Evolutionary conservation across 2,888 invertebrate species (phyloP), one percentile per base, ranked within the genome.

Genomic region (Acronicta leporina): DNA sequence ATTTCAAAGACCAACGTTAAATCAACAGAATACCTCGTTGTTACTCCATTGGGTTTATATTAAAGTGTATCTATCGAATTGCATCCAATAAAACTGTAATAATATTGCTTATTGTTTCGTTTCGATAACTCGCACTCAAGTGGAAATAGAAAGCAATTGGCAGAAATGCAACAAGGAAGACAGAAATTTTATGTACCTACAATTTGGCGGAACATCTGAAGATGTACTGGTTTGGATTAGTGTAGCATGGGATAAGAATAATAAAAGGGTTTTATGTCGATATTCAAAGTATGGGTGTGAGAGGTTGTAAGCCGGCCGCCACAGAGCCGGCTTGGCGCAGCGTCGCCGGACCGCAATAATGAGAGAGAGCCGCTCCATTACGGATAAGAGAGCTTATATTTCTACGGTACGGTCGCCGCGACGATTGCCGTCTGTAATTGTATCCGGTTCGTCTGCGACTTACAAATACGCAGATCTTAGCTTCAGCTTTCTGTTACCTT

Each of bases 341-440:
- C 79, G 83, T 77, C 82, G 67, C 73, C 73, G 80, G 85, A 83
- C 81, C 79, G 80, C 87, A 85, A 87, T 93, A 92, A 92, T 91
- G 85, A 91, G 86, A 89, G 87, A 90, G 88, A 89, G 87, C 82
- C 83, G 79, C 82, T 85, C 85, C 80, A 85, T 91, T 88, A 87
- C 89, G 81, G 83, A 81, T 84, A 86, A 88, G 83, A 85, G 89
- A 86, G 89, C 87, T 86, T 88, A 89, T 89, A 90, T 86, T 87
- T 89, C 84, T 81, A 80, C 82, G 86, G 87, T 82, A 53, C 87
- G 84, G 77, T 75, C 75, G 72, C 80, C 72, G 81, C 81, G 83
- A 84, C 85, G 86, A 90, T 90, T 87, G 88, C 83, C 81, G 88
- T 77, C 91, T 92, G 88, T 94, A 94, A 94, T 94, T 93, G 91